A percentile compares a stretch with the other conserved stretches of the same genome.
phyloP scores from a whole-genome alignment of 1,140 invertebrate genomes.

The Meteorus sp. region DNA sequence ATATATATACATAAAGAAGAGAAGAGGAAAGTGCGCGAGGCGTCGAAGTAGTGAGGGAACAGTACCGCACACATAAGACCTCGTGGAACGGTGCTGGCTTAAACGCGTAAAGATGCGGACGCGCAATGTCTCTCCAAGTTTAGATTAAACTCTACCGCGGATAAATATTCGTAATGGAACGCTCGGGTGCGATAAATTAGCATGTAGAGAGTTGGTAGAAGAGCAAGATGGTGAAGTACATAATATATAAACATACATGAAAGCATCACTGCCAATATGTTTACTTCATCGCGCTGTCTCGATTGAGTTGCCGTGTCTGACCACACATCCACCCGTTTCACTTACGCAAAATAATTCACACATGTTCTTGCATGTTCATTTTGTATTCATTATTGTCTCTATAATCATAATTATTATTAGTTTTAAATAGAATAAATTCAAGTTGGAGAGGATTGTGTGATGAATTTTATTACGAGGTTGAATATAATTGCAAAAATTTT shows the following conservation, averaged over 20 bases:
- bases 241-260: too few relatives aligned
- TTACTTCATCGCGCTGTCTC: neutral
- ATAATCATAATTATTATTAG: too few relatives aligned
- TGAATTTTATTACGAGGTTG: neutral
- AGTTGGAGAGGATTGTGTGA: neutral
- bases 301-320: neutral
- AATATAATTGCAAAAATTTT: neutral
- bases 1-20: too few relatives aligned
- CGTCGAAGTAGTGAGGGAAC: neutral
- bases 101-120: too few relatives aligned
- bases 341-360: too few relatives aligned
- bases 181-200: slow-evolving; percentile 4
- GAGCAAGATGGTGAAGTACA: too few relatives aligned
- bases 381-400: too few relatives aligned
- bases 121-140: neutral
- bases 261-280: neutral
- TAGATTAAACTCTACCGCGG: neutral
- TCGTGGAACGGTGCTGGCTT: neutral
- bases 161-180: slow-evolving; percentile 5
- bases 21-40: neutral
- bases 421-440: neutral
- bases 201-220: too few relatives aligned
- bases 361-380: too few relatives aligned
- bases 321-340: neutral
- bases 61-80: neutral